These are phyloP conservation scores for Pantherophis vulpinus DNA, from an alignment of 2,797 vertebrate species.

Conservation along the genomic window DNA sequence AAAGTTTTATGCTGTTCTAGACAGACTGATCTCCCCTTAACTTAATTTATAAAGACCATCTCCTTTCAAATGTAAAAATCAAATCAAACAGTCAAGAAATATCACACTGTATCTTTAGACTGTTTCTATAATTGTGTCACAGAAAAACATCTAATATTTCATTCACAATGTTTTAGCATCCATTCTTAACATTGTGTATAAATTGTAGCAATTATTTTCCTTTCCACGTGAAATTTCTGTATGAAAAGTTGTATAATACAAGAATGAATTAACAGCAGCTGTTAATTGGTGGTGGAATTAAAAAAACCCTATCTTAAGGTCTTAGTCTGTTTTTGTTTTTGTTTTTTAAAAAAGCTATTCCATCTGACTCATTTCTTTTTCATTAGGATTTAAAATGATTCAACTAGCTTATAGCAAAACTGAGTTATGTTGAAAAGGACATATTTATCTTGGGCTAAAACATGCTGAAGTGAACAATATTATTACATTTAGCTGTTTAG, in stretches of 20 bases:
- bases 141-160: background rate
- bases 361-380: background rate
- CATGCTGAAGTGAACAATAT: background rate
- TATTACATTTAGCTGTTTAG: background rate
- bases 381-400: background rate
- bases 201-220: accelerated
- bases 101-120: background rate
- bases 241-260: background rate
- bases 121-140: background rate
- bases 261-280: background rate
- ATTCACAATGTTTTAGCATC: background rate
- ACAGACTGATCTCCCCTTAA: background rate
- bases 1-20: background rate
- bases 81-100: background rate
- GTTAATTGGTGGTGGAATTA: background rate
- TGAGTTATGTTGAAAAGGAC: background rate
- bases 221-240: background rate
- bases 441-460: background rate
- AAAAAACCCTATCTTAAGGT: background rate
- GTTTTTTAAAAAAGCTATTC: background rate
- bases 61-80: background rate
- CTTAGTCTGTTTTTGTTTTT: background rate
- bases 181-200: accelerated
- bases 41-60: background rate
- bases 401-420: background rate